Conservation (phyloP, 2,888 invertebrate species). For the Aspidiotus rigidus region DNA sequence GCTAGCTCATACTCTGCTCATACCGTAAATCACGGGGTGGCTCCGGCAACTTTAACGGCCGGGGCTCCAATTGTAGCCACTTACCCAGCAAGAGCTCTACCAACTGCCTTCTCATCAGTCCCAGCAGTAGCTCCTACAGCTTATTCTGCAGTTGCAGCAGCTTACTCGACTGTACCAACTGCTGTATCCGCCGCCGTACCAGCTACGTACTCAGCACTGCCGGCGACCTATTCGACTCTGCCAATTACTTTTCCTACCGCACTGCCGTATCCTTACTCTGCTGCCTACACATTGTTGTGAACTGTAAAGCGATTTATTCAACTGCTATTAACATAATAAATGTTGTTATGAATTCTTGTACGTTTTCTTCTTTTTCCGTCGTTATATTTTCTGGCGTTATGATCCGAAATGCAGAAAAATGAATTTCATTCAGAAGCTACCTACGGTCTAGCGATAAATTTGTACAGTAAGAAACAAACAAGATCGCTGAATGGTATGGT, state of each 20-base stretch:
- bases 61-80: constrained; percentile 33
- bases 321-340: too few relatives aligned
- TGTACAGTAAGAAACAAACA: too few relatives aligned
- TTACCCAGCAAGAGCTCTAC: constrained; percentile 12
- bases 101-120: constrained; percentile 29
- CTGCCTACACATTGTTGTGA: constrained; percentile 10
- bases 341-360: too few relatives aligned
- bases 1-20: constrained; percentile 68
- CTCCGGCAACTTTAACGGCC: constrained; percentile 53
- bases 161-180: constrained; percentile 7
- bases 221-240: constrained; percentile 10
- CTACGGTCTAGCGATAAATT: too few relatives aligned
- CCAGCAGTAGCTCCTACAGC: constrained; percentile 28
- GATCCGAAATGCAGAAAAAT: too few relatives aligned
- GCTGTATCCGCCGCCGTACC: constrained; percentile 11
- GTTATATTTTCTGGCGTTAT: too few relatives aligned
- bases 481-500: too few relatives aligned
- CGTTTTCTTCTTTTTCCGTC: too few relatives aligned
- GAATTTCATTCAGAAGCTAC: too few relatives aligned
- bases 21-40: constrained; percentile 63
- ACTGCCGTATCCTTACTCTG: constrained; percentile 31
- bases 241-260: constrained; percentile 3
- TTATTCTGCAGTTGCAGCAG: background rate
- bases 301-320: too few relatives aligned
- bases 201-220: constrained; percentile 12